Evolutionary conservation across 2,797 vertebrate genomes (phyloP), one percentile per base, ranked within the genome.

Genomic region (Hoplostethus mediterraneus): DNA sequence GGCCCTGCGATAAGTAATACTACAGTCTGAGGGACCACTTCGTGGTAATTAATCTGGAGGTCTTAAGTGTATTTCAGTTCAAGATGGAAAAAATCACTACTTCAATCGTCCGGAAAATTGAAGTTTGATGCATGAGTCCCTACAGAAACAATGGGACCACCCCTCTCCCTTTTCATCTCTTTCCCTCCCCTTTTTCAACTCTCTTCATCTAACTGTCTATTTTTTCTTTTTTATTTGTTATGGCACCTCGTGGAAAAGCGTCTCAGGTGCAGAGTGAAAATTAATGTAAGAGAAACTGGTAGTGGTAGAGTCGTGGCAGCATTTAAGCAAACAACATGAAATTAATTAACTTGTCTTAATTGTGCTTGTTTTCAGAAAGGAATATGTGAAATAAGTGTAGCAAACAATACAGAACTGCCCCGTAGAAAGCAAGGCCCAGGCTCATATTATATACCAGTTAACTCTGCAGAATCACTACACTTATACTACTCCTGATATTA

Each of bases 91-190:
- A 99, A 99, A 99, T 99, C 97, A 97, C 98, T 98, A 98, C 98
- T 99, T 98, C 98, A 99, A 99, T 99, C 97, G 97, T 97, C 97
- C 98, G 97, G 97, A 99, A 99, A 99, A 99, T 99, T 99, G 98
- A 99, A 99, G 98, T 99, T 99, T 99, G 98, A 99, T 99, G 98
- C 97, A 99, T 98, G 97, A 98, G 96, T 97, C 97, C 96, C 98
- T 96, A 96, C 93, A 94, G 94, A 95, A 95, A 95, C 94, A 95
- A 95, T 94, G 89, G 90, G 92, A 81, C 79, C 88, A 90, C 83
- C 86, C 85, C 94, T 82, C 87, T 84, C 84, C 89, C 86, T 83
- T 79, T 84, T 77, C 82, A 81, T 82, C 83, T 70, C 25, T 53
- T 69, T 65, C 77, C 86, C 82, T 82, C 79, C 71, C 80, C 57